Percentiles rank a stretch among this genome's conserved stretches.
Conservation (phyloP, 2,797 vertebrate species). For the Siniperca undulata region DNA sequence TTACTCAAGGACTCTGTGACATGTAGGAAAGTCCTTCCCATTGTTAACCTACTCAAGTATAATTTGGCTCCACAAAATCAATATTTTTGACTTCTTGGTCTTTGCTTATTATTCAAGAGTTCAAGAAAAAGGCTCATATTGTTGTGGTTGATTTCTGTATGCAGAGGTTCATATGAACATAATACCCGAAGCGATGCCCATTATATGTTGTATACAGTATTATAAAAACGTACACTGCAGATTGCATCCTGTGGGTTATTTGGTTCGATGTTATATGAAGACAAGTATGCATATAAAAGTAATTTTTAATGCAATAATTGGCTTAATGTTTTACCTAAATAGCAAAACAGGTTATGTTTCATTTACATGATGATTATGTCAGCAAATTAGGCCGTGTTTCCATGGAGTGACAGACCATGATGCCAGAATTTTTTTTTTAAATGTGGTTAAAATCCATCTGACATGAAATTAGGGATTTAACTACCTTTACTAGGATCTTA, state of each 20-base stretch:
- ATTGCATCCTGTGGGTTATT: not conserved
- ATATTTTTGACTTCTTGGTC: no score
- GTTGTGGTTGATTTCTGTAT: no score
- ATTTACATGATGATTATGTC: constrained; percentile 16
- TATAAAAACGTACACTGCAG: not conserved
- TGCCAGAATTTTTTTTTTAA: no score
- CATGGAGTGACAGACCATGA: not conserved
- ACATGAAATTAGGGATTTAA: no score
- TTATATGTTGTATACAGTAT: not conserved
- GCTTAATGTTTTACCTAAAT: constrained; percentile 12
- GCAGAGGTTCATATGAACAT: not conserved
- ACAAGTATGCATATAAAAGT: not conserved
- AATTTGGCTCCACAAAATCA: not conserved
- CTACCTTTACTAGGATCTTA: no score
- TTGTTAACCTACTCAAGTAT: not conserved
- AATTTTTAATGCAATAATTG: not conserved
- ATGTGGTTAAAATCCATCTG: no score
- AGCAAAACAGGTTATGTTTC: constrained; percentile 8
- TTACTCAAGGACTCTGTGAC: not conserved
- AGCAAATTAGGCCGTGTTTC: not conserved
- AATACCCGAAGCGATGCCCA: not conserved
- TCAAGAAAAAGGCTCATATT: not conserved
- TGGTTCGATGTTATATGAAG: not conserved
- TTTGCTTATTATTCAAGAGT: no score
- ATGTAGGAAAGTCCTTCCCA: not conserved